phyloP scores from a whole-genome alignment of 1,140 invertebrate species.

The Pissodes strobi region DNA sequence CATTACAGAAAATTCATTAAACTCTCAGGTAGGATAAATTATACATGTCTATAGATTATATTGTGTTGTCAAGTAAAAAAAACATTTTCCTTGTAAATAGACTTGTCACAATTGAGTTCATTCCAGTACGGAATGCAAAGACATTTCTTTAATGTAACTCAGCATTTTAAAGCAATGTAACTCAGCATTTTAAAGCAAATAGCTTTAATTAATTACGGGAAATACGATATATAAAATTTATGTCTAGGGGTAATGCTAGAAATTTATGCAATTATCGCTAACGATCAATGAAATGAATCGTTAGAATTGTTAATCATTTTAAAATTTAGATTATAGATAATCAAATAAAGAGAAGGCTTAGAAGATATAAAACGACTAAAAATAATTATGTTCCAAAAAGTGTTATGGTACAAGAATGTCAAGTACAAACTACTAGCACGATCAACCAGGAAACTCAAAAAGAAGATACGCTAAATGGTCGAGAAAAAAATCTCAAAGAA shows the following conservation, averaged over 20 bases:
- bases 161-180: too few species aligned
- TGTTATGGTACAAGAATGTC: neutral
- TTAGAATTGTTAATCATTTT: too few species aligned
- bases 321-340: constrained; percentile 14
- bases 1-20: constrained; percentile 10
- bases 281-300: too few species aligned
- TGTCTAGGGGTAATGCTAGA: too few species aligned
- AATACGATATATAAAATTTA: too few species aligned
- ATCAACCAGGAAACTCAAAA: constrained; percentile 6
- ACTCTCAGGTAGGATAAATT: constrained; percentile 10
- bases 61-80: neutral
- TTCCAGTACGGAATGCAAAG: neutral
- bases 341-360: constrained; percentile 1
- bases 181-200: too few species aligned
- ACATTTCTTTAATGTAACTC: too few species aligned
- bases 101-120: neutral
- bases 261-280: too few species aligned
- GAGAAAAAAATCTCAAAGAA: constrained; percentile 51
- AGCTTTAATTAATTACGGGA: too few species aligned
- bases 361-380: constrained; percentile 3
- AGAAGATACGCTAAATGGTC: constrained; percentile 38
- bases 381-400: neutral
- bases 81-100: too few species aligned
- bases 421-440: neutral
- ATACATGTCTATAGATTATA: neutral